A percentile compares a stretch with the other conserved stretches of the same genome.
phyloP scores from a whole-genome alignment of 2,113 vertebrate species.

The Hystrix cristata region DNA sequence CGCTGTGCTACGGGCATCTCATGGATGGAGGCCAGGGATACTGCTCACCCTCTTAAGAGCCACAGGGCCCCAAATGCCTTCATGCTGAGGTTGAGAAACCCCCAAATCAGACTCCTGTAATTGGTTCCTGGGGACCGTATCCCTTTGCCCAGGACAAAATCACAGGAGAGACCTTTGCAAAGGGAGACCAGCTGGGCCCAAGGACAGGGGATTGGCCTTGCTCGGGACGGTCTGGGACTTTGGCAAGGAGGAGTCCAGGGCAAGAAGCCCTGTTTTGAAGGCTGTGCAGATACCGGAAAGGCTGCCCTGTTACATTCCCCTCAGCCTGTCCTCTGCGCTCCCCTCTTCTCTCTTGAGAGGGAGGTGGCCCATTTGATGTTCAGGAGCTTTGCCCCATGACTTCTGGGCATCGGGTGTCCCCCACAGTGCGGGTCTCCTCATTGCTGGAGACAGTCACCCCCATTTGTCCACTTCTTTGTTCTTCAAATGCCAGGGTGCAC shows the following conservation, averaged over 20 bases:
- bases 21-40: too few species aligned
- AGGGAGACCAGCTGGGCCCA: not conserved
- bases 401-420: not conserved
- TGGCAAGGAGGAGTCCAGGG: not conserved
- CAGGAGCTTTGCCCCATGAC: not conserved
- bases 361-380: not conserved
- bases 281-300: fast-evolving
- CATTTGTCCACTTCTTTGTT: not conserved
- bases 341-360: fast-evolving
- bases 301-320: not conserved
- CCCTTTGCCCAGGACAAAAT: not conserved
- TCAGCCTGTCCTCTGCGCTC: fast-evolving
- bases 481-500: not conserved
- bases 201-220: too few species aligned
- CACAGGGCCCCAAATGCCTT: too few species aligned
- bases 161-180: not conserved
- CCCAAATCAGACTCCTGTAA: not conserved
- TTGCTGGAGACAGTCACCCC: not conserved
- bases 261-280: not conserved
- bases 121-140: fast-evolving
- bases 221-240: not conserved
- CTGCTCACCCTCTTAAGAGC: not conserved
- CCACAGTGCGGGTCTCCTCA: not conserved
- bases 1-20: not conserved
- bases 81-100: not conserved